Evolutionary conservation across 1,140 invertebrate species (phyloP), one percentile per base, ranked within the genome.

Genomic region (Hypsibius dujardini): DNA sequence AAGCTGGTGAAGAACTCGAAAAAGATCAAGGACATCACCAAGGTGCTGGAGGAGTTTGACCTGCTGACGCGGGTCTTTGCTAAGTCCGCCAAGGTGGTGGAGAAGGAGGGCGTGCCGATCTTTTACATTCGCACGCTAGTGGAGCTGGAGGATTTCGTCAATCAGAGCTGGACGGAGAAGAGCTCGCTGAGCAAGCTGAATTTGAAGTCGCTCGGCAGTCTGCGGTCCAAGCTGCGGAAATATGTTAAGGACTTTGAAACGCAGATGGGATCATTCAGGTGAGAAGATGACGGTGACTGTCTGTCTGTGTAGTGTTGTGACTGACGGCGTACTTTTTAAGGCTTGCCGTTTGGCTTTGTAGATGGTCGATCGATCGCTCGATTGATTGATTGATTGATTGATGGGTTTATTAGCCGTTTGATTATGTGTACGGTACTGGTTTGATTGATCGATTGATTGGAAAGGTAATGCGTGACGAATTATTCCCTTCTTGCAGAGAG

Each of bases 21-120:
- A 78, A 98, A 98, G 79, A 98, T 96, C 75, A 97, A 95, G 80
- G 96, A 99, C 79, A 92, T 98, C 84, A 87, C 90, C 47, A 95
- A 90, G 76, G 87, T 97, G 76, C 80, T 97, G 28, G 86, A 75
- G 88, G 87, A 85, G 78, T 98, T 98, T 83, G 95, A 98, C 78
- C 89, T 93, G 76, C 80, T 98, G 12, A 87, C 85, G 71, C 85
- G 86, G 75, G 90, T 90, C 0, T 96, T 92, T 79, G 86, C 87
- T 40, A 95, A 95, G 81, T 91, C 94, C 2, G 82, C 88, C 74
- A 88, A 91, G 2, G 90, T 98, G 15, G 88, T 98, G 70, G 82
- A 85, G 7, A 95, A 95, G 77, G 92, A 97, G 79, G 92, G 95
- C 78, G 90, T 90, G 42, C 95, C 95, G 1, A 84, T 89, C 47